These are phyloP conservation scores for Spondyliosoma cantharus DNA, from an alignment of 2,797 vertebrate genomes.

Conservation along the genomic window DNA sequence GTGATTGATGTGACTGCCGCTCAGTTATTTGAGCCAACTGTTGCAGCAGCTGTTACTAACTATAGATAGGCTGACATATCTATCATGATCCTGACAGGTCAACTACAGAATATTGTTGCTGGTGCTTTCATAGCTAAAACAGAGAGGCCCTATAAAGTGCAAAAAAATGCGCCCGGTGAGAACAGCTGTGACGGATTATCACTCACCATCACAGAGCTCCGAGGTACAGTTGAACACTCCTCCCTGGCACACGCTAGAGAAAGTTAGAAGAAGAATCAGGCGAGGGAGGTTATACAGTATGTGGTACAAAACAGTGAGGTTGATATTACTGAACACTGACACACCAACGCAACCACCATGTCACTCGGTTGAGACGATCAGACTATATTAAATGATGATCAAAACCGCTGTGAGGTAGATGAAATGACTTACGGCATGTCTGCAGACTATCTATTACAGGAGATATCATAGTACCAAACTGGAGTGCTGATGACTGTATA, in stretches of 20 bases:
- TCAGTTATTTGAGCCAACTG: slow-evolving; percentile 58
- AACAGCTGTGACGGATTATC: slow-evolving; percentile 38
- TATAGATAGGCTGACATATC: slow-evolving; percentile 48
- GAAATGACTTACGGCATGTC: slow-evolving; percentile 59
- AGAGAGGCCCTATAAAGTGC: background rate
- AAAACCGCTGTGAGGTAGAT: slow-evolving; percentile 24
- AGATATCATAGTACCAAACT: slow-evolving; percentile 12
- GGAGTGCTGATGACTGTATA: background rate
- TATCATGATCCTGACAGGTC: slow-evolving; percentile 27
- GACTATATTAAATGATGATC: slow-evolving; percentile 32
- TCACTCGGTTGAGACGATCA: slow-evolving; percentile 3
- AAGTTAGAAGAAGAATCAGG: background rate
- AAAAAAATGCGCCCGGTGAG: background rate
- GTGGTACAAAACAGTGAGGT: background rate
- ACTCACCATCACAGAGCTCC: slow-evolving; percentile 87
- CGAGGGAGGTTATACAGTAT: background rate
- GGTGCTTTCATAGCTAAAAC: slow-evolving; percentile 1
- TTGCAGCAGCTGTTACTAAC: slow-evolving; percentile 58
- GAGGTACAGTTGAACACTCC: slow-evolving; percentile 86
- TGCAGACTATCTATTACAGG: slow-evolving; percentile 60
- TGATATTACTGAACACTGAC: slow-evolving; percentile 19
- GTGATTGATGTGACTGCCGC: slow-evolving; percentile 41
- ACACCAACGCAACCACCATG: slow-evolving; percentile 17
- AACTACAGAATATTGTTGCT: slow-evolving; percentile 1
- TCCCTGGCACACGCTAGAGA: slow-evolving; percentile 82